Percentiles rank a stretch among this genome's conserved stretches.
Conservation (phyloP, 2,888 invertebrate genomes). For the Esperia sulphurella region DNA sequence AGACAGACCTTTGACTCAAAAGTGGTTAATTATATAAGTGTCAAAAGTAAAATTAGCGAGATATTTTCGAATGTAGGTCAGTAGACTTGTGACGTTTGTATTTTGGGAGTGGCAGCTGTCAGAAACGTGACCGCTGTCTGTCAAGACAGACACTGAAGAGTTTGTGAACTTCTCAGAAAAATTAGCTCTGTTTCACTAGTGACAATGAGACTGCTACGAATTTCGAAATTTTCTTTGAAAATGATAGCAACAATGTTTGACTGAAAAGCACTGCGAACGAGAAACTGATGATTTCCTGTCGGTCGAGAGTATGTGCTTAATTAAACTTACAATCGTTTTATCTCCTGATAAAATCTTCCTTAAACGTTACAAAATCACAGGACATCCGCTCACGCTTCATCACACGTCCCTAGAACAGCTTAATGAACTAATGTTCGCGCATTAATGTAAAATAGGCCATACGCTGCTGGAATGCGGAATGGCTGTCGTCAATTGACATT, state of each 20-base stretch:
- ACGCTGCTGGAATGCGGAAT: conserved; percentile 70
- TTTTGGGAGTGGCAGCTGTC: conserved; percentile 12
- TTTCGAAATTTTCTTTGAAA: neutral
- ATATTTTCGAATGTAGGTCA: conserved; percentile 21
- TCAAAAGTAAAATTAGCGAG: conserved; percentile 10
- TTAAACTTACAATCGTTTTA: neutral
- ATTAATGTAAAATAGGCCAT: conserved; percentile 61
- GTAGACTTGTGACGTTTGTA: conserved; percentile 15
- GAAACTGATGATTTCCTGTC: too few species aligned
- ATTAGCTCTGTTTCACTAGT: neutral
- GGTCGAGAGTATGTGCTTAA: neutral
- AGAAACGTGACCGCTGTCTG: conserved; percentile 8
- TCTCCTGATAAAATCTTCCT: neutral
- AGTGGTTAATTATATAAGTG: conserved; percentile 5
- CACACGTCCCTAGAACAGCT: conserved; percentile 23
- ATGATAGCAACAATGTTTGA: too few species aligned
- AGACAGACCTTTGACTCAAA: conserved; percentile 3
- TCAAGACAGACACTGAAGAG: conserved; percentile 6
- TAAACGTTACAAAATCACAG: conserved; percentile 2
- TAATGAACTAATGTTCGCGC: conserved; percentile 59
- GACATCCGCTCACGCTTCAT: conserved; percentile 21
- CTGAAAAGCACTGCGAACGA: too few species aligned
- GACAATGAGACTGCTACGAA: too few species aligned
- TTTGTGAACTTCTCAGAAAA: neutral
- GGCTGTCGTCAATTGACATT: conserved; percentile 65